A percentile compares a stretch with the other conserved stretches of the same genome.
phyloP scores from a whole-genome alignment of 37 sponge, comb jelly and placozoan genomes.

The Eunapius fragilis region DNA sequence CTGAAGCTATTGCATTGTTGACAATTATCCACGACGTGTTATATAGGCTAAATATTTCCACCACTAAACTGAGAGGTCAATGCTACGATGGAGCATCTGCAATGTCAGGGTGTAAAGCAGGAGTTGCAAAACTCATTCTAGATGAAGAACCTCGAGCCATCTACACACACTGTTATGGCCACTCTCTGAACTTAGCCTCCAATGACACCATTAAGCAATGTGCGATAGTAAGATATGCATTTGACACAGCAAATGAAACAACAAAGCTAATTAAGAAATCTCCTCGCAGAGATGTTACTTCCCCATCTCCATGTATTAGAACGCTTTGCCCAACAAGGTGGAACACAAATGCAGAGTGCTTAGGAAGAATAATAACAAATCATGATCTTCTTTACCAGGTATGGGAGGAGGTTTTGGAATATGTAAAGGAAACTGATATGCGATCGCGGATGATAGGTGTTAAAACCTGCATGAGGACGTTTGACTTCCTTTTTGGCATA shows the following conservation, averaged over 20 bases:
- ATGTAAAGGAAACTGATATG: conserved; percentile 20
- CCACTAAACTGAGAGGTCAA: conserved; percentile 34
- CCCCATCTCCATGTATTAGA: conserved; percentile 10
- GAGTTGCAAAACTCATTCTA: conserved; percentile 30
- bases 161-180: conserved; percentile 61
- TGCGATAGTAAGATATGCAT: background rate
- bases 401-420: conserved; percentile 38
- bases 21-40: conserved; percentile 43
- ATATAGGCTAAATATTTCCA: background rate
- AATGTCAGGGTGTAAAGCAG: conserved; percentile 31
- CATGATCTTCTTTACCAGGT: conserved; percentile 14
- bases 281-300: conserved; percentile 27
- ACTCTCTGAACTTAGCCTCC: conserved; percentile 53
- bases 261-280: conserved; percentile 31
- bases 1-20: conserved; percentile 16
- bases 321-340: conserved; percentile 49
- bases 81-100: conserved; percentile 60
- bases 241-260: conserved; percentile 10
- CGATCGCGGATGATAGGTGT: conserved; percentile 44
- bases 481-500: conserved; percentile 49
- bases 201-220: conserved; percentile 38
- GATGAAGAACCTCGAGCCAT: conserved; percentile 50
- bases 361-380: conserved; percentile 45
- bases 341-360: conserved; percentile 30
- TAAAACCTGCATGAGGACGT: conserved; percentile 39